Evolutionary conservation across 2,113 vertebrate species (phyloP).

Genomic region (Cyanoliseus patagonus): DNA sequence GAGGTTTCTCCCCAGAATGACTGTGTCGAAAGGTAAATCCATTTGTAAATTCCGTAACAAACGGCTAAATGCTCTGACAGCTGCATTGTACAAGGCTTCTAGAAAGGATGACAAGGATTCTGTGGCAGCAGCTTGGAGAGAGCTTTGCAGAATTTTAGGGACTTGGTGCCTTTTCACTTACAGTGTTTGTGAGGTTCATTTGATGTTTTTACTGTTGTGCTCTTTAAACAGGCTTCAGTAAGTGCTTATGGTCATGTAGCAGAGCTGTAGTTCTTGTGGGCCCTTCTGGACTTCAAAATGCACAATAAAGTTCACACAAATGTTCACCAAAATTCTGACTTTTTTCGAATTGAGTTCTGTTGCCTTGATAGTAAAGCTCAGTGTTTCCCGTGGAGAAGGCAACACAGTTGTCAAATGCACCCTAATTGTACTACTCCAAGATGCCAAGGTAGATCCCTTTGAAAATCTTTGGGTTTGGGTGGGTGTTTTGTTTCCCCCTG

Average conservation of each 20-base stretch:
- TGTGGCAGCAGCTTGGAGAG: not conserved
- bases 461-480: not conserved
- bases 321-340: not conserved
- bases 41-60: not conserved
- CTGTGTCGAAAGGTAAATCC: constrained; percentile 10
- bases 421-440: not conserved
- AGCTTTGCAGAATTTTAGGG: not conserved
- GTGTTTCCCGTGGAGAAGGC: not conserved
- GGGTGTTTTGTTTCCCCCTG: not conserved
- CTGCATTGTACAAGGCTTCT: not conserved
- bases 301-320: not conserved
- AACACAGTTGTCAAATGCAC: not conserved
- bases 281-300: not conserved
- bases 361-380: not conserved
- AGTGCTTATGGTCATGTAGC: not conserved
- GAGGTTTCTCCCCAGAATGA: not conserved
- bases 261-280: not conserved
- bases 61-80: not conserved
- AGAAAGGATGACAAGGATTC: not conserved
- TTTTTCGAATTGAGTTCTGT: not conserved
- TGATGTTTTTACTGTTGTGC: not conserved
- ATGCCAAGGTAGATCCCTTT: not conserved
- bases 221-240: not conserved
- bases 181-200: not conserved
- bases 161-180: not conserved